Conservation (phyloP, 1,140 invertebrate genomes). For the Eueides isabella region DNA sequence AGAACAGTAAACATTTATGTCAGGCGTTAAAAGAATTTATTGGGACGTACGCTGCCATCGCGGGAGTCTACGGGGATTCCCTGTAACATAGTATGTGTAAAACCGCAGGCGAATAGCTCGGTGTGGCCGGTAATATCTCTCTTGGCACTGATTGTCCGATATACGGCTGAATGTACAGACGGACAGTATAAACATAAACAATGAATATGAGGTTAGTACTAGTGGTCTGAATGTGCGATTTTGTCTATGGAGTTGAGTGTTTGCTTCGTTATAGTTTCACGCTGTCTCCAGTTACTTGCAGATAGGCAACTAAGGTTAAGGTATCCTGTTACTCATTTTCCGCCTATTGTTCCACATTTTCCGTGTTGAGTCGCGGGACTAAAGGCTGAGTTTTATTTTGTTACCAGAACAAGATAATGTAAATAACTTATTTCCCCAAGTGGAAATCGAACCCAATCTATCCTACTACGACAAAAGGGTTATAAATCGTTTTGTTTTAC, state of each 20-base stretch:
- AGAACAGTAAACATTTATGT: conserved; percentile 12
- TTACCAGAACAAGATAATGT: no score
- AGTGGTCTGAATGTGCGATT: not conserved
- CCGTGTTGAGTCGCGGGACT: no score
- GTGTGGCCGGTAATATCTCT: conserved; percentile 1
- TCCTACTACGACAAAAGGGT: no score
- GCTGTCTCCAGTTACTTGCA: no score
- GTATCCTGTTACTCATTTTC: no score
- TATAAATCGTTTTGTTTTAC: no score
- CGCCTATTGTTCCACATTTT: no score
- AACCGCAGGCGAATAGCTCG: conserved; percentile 9
- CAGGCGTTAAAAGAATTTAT: conserved; percentile 4
- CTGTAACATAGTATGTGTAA: conserved; percentile 5
- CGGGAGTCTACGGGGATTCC: not conserved
- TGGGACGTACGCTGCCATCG: not conserved
- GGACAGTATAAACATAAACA: not conserved
- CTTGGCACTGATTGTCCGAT: not conserved
- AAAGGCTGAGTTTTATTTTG: no score
- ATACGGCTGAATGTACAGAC: not conserved
- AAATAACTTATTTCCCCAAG: no score
- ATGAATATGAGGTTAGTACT: not conserved
- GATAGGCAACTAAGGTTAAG: no score
- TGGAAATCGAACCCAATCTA: no score
- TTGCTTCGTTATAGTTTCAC: no score
- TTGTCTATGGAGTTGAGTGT: not conserved